These are phyloP conservation scores for Dryas iulia DNA, from an alignment of 1,140 invertebrate species.

Conservation along the genomic window DNA sequence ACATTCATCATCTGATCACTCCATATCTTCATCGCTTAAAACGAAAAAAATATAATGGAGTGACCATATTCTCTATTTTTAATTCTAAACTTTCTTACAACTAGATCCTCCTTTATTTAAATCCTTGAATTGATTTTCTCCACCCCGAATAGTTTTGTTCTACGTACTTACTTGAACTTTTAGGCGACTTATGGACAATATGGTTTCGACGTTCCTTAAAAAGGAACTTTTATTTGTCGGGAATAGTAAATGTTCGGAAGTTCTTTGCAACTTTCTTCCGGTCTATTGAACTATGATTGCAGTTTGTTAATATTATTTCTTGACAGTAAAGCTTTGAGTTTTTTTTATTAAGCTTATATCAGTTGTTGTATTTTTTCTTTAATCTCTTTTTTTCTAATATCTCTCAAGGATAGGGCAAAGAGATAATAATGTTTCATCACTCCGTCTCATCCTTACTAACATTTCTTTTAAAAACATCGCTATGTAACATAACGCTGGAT, in stretches of 20 bases:
- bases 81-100: too few species aligned
- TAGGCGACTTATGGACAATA: not conserved
- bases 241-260: not conserved
- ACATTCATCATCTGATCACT: too few species aligned
- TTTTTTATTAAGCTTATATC: not conserved
- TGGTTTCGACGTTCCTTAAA: not conserved
- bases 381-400: too few species aligned
- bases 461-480: too few species aligned
- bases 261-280: not conserved
- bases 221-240: not conserved
- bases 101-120: too few species aligned
- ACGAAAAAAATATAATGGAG: too few species aligned
- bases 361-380: not conserved
- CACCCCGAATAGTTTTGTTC: not conserved
- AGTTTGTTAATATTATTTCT: not conserved
- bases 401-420: too few species aligned
- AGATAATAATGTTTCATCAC: too few species aligned
- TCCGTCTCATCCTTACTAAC: too few species aligned
- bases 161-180: not conserved
- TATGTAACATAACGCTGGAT: too few species aligned
- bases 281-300: conserved; percentile 3
- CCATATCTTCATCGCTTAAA: too few species aligned
- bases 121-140: not conserved
- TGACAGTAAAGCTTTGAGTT: not conserved
- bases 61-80: too few species aligned